These are phyloP conservation scores for Lagopus muta DNA, from an alignment of 2,113 vertebrate genomes.

Conservation along the genomic window DNA sequence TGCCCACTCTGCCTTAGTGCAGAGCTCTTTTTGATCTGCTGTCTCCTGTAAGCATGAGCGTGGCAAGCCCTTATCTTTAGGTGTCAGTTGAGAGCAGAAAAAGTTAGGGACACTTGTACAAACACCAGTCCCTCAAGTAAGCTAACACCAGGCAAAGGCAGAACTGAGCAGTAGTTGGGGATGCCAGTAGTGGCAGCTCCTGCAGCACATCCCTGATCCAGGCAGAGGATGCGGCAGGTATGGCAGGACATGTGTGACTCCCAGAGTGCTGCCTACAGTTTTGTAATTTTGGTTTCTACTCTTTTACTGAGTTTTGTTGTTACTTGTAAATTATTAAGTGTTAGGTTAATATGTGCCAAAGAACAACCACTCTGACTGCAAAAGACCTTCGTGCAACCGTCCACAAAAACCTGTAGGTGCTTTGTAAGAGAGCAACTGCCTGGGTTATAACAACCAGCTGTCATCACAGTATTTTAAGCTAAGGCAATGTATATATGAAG, in stretches of 20 bases:
- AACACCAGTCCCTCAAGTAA: not conserved
- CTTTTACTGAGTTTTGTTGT: not conserved
- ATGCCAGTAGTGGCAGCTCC: not conserved
- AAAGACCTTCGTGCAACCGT: not conserved
- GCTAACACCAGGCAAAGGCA: not conserved
- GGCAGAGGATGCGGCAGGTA: not conserved
- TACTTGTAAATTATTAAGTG: not conserved
- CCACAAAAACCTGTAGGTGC: not conserved
- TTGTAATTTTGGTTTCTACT: not conserved
- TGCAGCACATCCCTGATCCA: not conserved
- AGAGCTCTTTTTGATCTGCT: not conserved
- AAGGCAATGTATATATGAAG: slow-evolving; percentile 6
- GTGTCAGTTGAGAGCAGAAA: not conserved
- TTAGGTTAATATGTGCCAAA: not conserved
- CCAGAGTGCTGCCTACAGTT: not conserved
- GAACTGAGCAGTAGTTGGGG: not conserved
- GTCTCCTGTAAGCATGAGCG: not conserved
- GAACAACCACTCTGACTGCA: not conserved
- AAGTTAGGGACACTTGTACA: not conserved
- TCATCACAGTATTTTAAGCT: not conserved
- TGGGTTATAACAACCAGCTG: slow-evolving; percentile 5
- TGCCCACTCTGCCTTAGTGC: not conserved
- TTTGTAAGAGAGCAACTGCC: not conserved
- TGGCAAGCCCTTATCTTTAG: not conserved
- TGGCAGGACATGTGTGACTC: not conserved